Evolutionary conservation across 2,888 invertebrate genomes (phyloP).

Genomic region (Clanis bilineata): DNA sequence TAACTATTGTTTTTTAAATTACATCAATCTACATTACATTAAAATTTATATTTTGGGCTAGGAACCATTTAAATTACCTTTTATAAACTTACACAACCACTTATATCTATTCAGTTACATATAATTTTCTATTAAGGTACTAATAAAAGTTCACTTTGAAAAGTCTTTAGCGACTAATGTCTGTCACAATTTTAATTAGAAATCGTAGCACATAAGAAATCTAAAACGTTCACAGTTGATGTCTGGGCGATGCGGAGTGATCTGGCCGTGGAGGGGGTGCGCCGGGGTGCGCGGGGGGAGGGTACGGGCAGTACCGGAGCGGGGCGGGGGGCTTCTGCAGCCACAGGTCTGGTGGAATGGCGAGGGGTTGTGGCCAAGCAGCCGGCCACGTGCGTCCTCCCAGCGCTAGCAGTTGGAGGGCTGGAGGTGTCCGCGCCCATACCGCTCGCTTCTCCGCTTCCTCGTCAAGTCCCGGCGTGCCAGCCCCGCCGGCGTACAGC

Average conservation of each 20-base stretch:
- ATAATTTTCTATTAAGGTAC: slow-evolving; percentile 51
- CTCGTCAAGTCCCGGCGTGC: slow-evolving; percentile 80
- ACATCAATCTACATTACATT: slow-evolving; percentile 57
- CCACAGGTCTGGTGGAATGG: slow-evolving; percentile 94
- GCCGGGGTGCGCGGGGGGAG: slow-evolving; percentile 72
- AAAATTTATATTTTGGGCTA: slow-evolving; percentile 61
- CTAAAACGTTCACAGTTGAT: slow-evolving; percentile 60
- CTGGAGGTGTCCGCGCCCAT: slow-evolving; percentile 77
- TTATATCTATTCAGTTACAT: slow-evolving; percentile 51
- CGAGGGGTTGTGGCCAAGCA: slow-evolving; percentile 93
- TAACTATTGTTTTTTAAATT: slow-evolving; percentile 55
- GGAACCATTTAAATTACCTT: slow-evolving; percentile 72
- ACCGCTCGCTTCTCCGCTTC: slow-evolving; percentile 82
- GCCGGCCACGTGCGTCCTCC: slow-evolving; percentile 92
- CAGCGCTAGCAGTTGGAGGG: slow-evolving; percentile 70
- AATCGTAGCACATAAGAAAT: slow-evolving; percentile 19
- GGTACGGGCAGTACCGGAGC: slow-evolving; percentile 84
- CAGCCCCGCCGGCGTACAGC: slow-evolving; percentile 84
- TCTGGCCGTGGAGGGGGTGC: slow-evolving; percentile 49
- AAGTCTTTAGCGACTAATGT: neutral
- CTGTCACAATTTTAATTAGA: slow-evolving; percentile 20
- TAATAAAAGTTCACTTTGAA: slow-evolving; percentile 44
- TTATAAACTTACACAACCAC: slow-evolving; percentile 40
- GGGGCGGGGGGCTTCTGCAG: slow-evolving; percentile 91
- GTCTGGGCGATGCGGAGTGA: slow-evolving; percentile 64